Base-by-base conservation (phyloP, 2,888 invertebrate species). In the Strigamia transsilvanica region DNA sequence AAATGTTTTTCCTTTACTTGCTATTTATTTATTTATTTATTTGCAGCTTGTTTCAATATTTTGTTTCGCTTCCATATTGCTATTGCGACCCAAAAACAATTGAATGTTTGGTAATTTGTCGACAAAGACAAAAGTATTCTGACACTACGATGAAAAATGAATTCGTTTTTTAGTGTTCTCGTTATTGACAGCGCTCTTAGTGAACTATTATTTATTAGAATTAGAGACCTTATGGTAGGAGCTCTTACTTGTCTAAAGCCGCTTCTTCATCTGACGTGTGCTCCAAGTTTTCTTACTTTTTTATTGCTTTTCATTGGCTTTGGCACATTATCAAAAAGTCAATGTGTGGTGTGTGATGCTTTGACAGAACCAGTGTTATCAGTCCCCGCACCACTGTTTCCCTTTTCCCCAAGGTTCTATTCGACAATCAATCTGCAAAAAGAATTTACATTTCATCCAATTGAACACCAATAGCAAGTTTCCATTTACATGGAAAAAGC, bases 281-380 rank as follows among this genome's bases (percentile, higher is more conserved):
- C 73, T 73, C n/a, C 73, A 73, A 32, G 13, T 73, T 73, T 73
- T 32, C 32, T 73, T 73, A 12, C 73, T n/a, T 73, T 23, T 73
- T 73, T 32, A 73, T 73, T 73, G 73, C 73, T 73, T 73, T 73
- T 73, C 73, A 73, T 73, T 73, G 73, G 73, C 73, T 73, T 73
- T 73, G 73, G 73, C 73, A 73, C 73, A 73, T 73, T 32, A 73
- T 73, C 73, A 73, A 73, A 32, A n/a, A 73, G 73, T 32, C 73
- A 73, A 32, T 73, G 73, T 32, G 23, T 18, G 10, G 12, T 21
- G 21, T 2, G 2, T 21, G 18, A 61, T 61, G 21, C 61, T 23
- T 61, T 23, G 18, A 61, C n/a, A 23, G 61, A n/a, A 61, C 61
- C 12, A 61, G 23, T 61, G 7, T 61, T 23, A 61, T 23, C 23